Evolutionary conservation across 1,140 invertebrate species (phyloP), one percentile per base, ranked within the genome.

Genomic region (Physella acuta): DNA sequence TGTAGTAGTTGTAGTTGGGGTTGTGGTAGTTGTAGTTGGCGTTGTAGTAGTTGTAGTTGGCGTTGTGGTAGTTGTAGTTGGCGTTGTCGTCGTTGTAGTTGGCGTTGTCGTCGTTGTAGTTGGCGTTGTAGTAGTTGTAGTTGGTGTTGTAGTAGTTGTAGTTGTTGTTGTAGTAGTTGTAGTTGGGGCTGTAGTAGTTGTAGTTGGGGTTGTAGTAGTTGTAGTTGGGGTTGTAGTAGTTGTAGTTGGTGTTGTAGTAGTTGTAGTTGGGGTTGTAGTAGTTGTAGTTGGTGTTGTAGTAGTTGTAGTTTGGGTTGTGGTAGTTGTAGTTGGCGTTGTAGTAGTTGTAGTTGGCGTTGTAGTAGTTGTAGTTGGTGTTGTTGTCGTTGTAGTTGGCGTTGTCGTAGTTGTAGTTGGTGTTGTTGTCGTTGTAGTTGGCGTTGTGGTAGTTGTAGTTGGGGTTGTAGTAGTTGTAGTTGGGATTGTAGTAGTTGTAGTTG

Each of bases 101-200:
- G 16, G 4, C 26, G 52, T 55, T 16, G 52, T 11, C 5, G 26
- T 26, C 5, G 52, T 26, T 11, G 52, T 55, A 11, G 56, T 33
- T 17, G 56, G 11, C 28, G 31, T 28, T 8, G 56, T 59, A 59
- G 24, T 33, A 11, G 56, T 59, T 31, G 56, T 59, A 11, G 31
- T 33, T 11, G 56, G 26, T 59, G 56, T 59, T 11, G 56, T 33
- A 59, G 56, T 59, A 30, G 31, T 59, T 8, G 56, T 59, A 59
- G 16, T 4, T 55, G 52, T 55, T 16, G 52, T 55, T 11, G 26
- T 26, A 16, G 52, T n/a, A n/a, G 52, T 26, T 5, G 52, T 11
- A 5, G 26, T 16, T 5, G 52, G 8, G 52, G 52, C 26, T 55
- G 56, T 59, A 11, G 56, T 59, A 33, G 31, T 8, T 31, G 56